Evolutionary conservation across 1,140 invertebrate genomes (phyloP), one percentile per base, ranked within the genome.

Genomic region (Polypedilum pembai): DNA sequence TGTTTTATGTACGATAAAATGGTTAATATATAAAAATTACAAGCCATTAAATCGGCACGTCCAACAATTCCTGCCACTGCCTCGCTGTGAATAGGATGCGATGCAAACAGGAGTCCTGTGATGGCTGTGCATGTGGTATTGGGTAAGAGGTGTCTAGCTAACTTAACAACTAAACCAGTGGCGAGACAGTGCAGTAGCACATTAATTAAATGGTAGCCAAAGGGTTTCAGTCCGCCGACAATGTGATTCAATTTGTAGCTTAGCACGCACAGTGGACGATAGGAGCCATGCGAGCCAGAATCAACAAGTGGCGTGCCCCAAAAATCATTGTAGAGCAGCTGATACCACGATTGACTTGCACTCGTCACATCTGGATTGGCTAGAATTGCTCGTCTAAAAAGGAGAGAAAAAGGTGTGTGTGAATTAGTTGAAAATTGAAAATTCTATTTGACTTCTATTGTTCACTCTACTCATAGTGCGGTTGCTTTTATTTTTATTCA

Each of bases 31-130:
- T 93, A 96, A 82, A 98, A 92, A 76, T 96, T 90, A 79, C 94
- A 94, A 18, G 94, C 93, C 8, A 95, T 88, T 17, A 98, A 85
- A 84, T 99, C 97, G 5, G 96, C 96, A 77, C 95, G 86, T 8
- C 97, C 96, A 10, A 98, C 96, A 72, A 98, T 89, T n/a, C 95
- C 95, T 10, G 95, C 94, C 7, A 98, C 95, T 0, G 95, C 94
- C 84, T 98, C 96, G 40, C 93, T 94, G 83, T 99, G 97, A 77
- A 99, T 90, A 17, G 97, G 97, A 85, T 98, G 97, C 0, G 93
- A 90, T 56, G 96, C 94, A 84, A 98, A 99, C 24, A 96, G 85
- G 1, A 96, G 82, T 1, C 95, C 93, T 0, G 95, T 88, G 17
- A 94, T 85, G 73, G 90, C 87, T 12, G 91, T 87, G 8, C 90